These are phyloP conservation scores for Scaptomyza reducta DNA, from an alignment of 2,888 invertebrate genomes.

Conservation along the genomic window DNA sequence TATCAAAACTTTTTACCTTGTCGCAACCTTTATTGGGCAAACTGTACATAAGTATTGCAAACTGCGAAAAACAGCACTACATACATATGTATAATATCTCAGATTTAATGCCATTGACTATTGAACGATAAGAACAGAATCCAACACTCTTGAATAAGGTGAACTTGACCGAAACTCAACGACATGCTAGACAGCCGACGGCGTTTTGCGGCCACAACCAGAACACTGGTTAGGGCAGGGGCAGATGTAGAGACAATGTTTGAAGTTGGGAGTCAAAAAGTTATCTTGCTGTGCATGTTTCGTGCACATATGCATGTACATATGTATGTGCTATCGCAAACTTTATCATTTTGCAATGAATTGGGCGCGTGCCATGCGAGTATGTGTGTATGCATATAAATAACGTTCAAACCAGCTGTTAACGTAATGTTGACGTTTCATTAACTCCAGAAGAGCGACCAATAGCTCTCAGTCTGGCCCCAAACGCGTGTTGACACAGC, in stretches of 20 bases:
- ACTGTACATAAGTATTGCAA: too few relatives aligned
- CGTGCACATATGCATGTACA: not conserved
- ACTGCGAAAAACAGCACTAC: too few relatives aligned
- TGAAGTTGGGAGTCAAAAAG: conserved; percentile 8
- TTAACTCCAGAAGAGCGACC: too few relatives aligned
- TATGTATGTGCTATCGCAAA: conserved; percentile 60
- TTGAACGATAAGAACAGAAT: conserved; percentile 7
- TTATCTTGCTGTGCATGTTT: not conserved
- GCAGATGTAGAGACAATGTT: conserved; percentile 6
- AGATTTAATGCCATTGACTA: too few relatives aligned
- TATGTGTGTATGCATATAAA: not conserved
- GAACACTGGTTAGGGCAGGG: not conserved
- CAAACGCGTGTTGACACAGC: too few relatives aligned
- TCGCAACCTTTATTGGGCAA: too few relatives aligned
- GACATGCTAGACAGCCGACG: conserved; percentile 7
- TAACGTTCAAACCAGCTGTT: too few relatives aligned
- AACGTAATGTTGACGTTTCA: too few relatives aligned
- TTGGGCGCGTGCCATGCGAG: conserved; percentile 60
- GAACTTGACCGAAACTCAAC: conserved; percentile 50
- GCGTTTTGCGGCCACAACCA: too few relatives aligned
- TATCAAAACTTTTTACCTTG: too few relatives aligned
- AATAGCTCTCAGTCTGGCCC: too few relatives aligned
- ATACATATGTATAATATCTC: too few relatives aligned
- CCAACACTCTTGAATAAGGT: conserved; percentile 25
- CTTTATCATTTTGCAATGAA: conserved; percentile 70